A percentile compares a stretch with the other conserved stretches of the same genome.
phyloP scores from a whole-genome alignment of 2,888 invertebrate genomes.

The Galerucella nymphaeae region DNA sequence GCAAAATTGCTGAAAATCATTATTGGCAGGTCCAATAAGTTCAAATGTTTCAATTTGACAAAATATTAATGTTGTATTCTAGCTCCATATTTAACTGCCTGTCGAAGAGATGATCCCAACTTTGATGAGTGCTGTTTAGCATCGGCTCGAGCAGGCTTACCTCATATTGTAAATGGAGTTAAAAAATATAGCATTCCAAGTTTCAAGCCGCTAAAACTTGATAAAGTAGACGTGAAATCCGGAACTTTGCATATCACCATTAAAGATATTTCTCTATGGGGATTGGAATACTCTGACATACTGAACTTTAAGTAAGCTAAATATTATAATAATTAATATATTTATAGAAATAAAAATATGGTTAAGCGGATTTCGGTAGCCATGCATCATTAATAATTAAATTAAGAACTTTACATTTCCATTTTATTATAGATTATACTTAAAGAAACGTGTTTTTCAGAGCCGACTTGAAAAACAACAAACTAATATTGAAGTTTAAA shows the following conservation, averaged over 20 bases:
- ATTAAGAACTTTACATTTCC: too few relatives aligned
- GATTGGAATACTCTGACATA: conserved; percentile 47
- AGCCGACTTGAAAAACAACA: not conserved
- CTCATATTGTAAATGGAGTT: conserved; percentile 43
- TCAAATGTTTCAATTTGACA: too few relatives aligned
- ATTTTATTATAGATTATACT: not conserved
- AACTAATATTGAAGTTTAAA: not conserved
- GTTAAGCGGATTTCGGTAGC: too few relatives aligned
- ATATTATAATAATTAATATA: not conserved
- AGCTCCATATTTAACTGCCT: conserved; percentile 36
- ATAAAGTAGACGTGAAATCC: conserved; percentile 45
- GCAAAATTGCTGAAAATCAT: too few relatives aligned
- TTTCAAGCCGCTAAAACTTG: conserved; percentile 51
- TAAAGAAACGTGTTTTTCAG: conserved; percentile 7
- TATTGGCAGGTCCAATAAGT: too few relatives aligned
- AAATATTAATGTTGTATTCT: conserved; percentile 11
- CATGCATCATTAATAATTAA: too few relatives aligned
- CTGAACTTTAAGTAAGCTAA: conserved; percentile 45
- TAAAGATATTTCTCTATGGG: conserved; percentile 44
- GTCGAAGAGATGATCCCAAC: conserved; percentile 31
- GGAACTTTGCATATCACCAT: conserved; percentile 47
- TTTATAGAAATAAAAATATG: too few relatives aligned
- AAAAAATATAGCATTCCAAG: conserved; percentile 51
- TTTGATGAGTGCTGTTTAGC: conserved; percentile 28
- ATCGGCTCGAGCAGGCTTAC: conserved; percentile 28